Base-by-base conservation (phyloP, 2,113 vertebrate genomes). In the Sterrhoptilus dennistouni region DNA sequence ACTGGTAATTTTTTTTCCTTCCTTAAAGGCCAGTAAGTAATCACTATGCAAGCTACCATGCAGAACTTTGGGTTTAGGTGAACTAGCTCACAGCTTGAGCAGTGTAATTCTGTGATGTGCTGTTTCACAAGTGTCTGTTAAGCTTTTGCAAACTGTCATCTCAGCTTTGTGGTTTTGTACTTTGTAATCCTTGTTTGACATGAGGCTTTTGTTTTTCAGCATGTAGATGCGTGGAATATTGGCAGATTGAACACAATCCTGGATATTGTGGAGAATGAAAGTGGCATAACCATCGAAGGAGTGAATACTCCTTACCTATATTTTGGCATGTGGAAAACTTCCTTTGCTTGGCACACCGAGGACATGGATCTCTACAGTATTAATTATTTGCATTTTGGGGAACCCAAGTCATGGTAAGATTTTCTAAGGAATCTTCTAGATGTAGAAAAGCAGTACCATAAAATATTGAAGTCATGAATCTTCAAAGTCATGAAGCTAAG, bases 251-350 rank as follows among this genome's bases (percentile, higher is more conserved):
- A 98, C 97, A 99, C 99, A 7, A 99, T 99, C 84, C 97, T 99
- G 87, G 99, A 99, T 96, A 97, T 98, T 17, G 99, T 99, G 89
- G 99, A 99, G 91, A 98, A 97, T 16, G 99, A 99, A 95, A 99
- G 99, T 15, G 99, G 98, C 19, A 98, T 99, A 95, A 99, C 99
- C 93, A 99, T 99, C 5, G 99, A 99, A 94, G 99, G 99, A 6
- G 99, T 99, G 52, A 99, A 99, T 95, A 99, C 99, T 20, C 99
- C 99, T 0, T 99, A 99, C 95, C 98, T 99, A 0, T 99, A 99
- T 79, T 99, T 99, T 13, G 99, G 99, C 60, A 99, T 99, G 99
- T 99, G 99, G 99, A 99, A 99, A 97, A 99, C 99, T 5, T 99
- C 99, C 7, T 99, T 99, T 64, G 99, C 99, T 6, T 99, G 99